A percentile compares a stretch with the other conserved stretches of the same genome.
These are phyloP conservation scores for Stenchaetothrips biformis DNA, from an alignment of 2,888 invertebrate species.

Conservation along the genomic window DNA sequence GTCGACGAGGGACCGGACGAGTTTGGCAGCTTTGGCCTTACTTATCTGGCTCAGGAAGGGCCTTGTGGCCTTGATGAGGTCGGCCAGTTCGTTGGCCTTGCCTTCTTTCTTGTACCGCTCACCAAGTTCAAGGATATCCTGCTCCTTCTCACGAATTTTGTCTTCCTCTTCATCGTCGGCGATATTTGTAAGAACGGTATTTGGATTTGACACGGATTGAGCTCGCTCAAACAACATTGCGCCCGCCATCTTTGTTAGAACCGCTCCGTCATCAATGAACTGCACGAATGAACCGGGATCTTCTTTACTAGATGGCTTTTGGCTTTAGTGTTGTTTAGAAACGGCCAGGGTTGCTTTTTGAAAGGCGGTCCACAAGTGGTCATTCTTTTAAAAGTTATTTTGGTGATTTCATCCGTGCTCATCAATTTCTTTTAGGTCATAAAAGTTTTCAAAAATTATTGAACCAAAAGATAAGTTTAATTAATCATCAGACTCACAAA, in stretches of 20 bases:
- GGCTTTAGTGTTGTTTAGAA: neutral
- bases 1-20: constrained; percentile 94
- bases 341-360: neutral
- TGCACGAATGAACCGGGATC: neutral
- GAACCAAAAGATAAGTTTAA: too few relatives aligned
- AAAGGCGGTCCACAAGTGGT: neutral
- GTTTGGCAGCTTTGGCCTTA: constrained; percentile 98
- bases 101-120: constrained; percentile 88
- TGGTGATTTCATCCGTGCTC: neutral
- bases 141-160: constrained; percentile 89
- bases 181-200: constrained; percentile 70
- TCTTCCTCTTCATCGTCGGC: constrained; percentile 74
- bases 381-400: neutral
- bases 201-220: constrained; percentile 62
- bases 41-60: constrained; percentile 93
- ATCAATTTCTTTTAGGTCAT: constrained; percentile 24
- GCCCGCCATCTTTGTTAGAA: constrained; percentile 65
- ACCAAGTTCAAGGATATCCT: constrained; percentile 88
- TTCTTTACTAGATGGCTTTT: neutral
- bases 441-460: too few relatives aligned
- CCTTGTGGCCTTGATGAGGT: constrained; percentile 89
- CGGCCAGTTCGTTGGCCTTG: constrained; percentile 86
- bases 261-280: constrained; percentile 24
- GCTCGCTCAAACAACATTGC: constrained; percentile 85
- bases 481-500: too few relatives aligned